A percentile compares a stretch with the other conserved stretches of the same genome.
phyloP scores from a whole-genome alignment of 1,140 invertebrate species.

The Drosophila orena region DNA sequence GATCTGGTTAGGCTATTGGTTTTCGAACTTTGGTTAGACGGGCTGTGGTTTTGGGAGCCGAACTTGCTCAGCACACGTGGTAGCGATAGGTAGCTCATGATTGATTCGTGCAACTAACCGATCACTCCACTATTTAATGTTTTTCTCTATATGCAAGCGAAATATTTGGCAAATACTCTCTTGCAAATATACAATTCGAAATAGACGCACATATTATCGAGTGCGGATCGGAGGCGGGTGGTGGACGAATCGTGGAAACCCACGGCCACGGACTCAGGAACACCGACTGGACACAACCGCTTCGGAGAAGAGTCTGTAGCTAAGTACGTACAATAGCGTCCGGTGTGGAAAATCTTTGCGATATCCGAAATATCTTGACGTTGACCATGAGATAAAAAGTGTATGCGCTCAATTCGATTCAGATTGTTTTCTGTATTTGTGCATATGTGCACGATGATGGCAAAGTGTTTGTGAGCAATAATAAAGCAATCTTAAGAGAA shows the following conservation, averaged over 20 bases:
- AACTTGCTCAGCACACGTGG: constrained; percentile 52
- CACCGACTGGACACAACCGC: constrained; percentile 21
- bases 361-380: constrained; percentile 62
- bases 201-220: constrained; percentile 25
- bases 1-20: constrained; percentile 66
- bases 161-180: constrained; percentile 9
- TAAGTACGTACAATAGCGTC: constrained; percentile 44
- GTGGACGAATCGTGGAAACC: not conserved
- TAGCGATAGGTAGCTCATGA: constrained; percentile 75
- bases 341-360: constrained; percentile 48
- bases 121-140: constrained; percentile 17
- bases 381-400: constrained; percentile 77
- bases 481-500: constrained; percentile 65
- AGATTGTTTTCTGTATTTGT: constrained; percentile 29
- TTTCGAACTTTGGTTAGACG: constrained; percentile 54
- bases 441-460: constrained; percentile 22
- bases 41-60: constrained; percentile 47
- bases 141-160: not conserved
- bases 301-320: constrained; percentile 37
- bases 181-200: constrained; percentile 13
- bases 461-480: constrained; percentile 36
- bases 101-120: not conserved
- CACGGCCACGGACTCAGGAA: constrained; percentile 5
- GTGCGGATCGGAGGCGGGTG: not conserved
- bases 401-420: constrained; percentile 62